phyloP scores from a whole-genome alignment of 2,888 invertebrate species.

The Empis stercorea region DNA sequence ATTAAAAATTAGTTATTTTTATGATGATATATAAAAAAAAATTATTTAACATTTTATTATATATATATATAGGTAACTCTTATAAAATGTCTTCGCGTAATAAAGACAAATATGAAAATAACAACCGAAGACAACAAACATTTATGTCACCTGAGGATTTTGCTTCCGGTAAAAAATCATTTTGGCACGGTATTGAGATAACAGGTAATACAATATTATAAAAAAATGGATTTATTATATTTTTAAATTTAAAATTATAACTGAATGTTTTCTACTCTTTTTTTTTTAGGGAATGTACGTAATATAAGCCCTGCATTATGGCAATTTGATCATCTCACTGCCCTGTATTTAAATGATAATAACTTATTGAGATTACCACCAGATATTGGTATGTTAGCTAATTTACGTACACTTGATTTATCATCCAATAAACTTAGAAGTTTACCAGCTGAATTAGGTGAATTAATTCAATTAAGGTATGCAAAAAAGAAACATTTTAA shows the following conservation, averaged over 20 bases:
- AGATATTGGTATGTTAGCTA: constrained; percentile 74
- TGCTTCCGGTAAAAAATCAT: constrained; percentile 82
- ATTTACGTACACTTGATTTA: constrained; percentile 79
- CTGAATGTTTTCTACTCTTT: constrained; percentile 1
- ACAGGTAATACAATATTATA: constrained; percentile 40
- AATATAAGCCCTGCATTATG: constrained; percentile 87
- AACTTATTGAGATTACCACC: constrained; percentile 80
- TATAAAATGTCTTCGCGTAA: constrained; percentile 50
- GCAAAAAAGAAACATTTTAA: neutral
- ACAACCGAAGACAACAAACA: constrained; percentile 70
- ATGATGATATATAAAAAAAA: too few relatives aligned
- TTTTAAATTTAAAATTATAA: neutral
- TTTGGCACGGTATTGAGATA: constrained; percentile 88
- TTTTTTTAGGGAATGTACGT: constrained; percentile 71
- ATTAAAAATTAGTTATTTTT: neutral
- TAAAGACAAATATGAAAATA: constrained; percentile 83
- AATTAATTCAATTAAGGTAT: constrained; percentile 85
- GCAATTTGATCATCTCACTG: constrained; percentile 83
- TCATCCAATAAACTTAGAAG: constrained; percentile 90
- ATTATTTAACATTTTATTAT: neutral
- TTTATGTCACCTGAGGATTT: constrained; percentile 89
- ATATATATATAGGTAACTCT: constrained; percentile 32
- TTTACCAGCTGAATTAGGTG: constrained; percentile 92
- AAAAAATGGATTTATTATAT: neutral
- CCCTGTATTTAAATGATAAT: constrained; percentile 93